These are phyloP conservation scores for Lordiphosa clarofinis DNA, from an alignment of 1,140 invertebrate genomes.

Conservation along the genomic window DNA sequence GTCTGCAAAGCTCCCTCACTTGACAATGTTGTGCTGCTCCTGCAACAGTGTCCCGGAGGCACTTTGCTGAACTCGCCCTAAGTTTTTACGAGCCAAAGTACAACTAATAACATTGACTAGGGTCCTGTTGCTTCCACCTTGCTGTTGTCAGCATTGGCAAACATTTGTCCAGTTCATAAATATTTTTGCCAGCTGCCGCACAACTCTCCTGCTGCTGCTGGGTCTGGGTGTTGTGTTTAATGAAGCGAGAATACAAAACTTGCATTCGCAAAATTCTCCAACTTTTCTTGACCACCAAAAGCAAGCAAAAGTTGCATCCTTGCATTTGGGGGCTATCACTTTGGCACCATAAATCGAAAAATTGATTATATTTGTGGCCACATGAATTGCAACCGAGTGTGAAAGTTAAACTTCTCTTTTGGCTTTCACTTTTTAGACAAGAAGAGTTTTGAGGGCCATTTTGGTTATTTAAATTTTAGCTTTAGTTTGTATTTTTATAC, in stretches of 20 bases:
- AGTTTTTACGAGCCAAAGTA: constrained; percentile 66
- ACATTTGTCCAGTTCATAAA: constrained; percentile 61
- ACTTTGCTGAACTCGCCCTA: constrained; percentile 27
- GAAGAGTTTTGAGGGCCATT: no score
- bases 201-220: constrained; percentile 17
- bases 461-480: no score
- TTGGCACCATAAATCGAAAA: no score
- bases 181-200: constrained; percentile 41
- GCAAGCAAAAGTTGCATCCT: background rate
- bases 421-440: no score
- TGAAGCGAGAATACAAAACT: constrained; percentile 47
- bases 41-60: constrained; percentile 52
- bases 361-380: no score
- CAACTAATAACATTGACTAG: constrained; percentile 58
- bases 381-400: no score
- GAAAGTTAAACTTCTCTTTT: no score
- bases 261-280: constrained; percentile 13
- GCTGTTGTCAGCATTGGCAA: constrained; percentile 12
- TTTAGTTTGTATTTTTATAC: no score
- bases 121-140: constrained; percentile 38
- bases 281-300: no score
- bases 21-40: constrained; percentile 25
- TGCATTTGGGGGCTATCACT: background rate
- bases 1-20: constrained; percentile 16
- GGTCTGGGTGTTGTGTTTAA: constrained; percentile 47